phyloP scores from a whole-genome alignment of 2,888 invertebrate species.

The Furcula furcula region DNA sequence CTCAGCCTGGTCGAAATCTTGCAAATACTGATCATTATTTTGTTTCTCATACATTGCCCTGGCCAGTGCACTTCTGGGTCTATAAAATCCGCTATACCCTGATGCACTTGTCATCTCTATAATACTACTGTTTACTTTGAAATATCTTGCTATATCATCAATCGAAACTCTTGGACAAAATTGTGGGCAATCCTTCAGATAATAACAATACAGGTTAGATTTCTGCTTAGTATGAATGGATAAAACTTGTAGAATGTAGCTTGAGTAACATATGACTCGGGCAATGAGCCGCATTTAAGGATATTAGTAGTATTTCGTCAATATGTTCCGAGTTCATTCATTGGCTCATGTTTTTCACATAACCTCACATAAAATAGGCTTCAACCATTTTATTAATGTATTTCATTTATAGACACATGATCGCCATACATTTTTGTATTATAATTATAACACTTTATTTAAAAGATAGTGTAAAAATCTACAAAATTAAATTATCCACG shows the following conservation, averaged over 20 bases:
- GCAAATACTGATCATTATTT: conserved; percentile 85
- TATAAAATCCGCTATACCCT: conserved; percentile 73
- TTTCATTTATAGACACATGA: conserved; percentile 1
- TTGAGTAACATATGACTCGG: conserved; percentile 27
- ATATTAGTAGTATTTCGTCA: conserved; percentile 22
- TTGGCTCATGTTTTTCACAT: conserved; percentile 15
- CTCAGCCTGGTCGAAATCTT: conserved; percentile 85
- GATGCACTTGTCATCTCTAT: conserved; percentile 55
- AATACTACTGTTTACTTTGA: conserved; percentile 20
- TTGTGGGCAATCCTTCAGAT: conserved; percentile 50
- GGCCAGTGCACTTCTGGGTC: conserved; percentile 87
- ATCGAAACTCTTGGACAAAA: conserved; percentile 42
- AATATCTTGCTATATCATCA: conserved; percentile 25
- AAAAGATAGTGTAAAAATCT: conserved; percentile 20
- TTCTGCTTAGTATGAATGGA: conserved; percentile 26
- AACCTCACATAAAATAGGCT: conserved; percentile 18
- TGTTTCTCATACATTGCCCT: conserved; percentile 88
- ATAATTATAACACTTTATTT: conserved; percentile 23
- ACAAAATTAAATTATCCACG: conserved; percentile 26
- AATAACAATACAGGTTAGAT: conserved; percentile 54
- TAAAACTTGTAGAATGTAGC: conserved; percentile 29
- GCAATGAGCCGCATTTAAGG: conserved; percentile 41
- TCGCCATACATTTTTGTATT: conserved; percentile 8
- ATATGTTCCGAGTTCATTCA: conserved; percentile 13
- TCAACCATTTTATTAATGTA: background rate